Percentiles rank a stretch among this genome's conserved stretches.
These are phyloP conservation scores for Caenorhabditis doughertyi DNA, from an alignment of 2,888 invertebrate species.

Conservation along the genomic window DNA sequence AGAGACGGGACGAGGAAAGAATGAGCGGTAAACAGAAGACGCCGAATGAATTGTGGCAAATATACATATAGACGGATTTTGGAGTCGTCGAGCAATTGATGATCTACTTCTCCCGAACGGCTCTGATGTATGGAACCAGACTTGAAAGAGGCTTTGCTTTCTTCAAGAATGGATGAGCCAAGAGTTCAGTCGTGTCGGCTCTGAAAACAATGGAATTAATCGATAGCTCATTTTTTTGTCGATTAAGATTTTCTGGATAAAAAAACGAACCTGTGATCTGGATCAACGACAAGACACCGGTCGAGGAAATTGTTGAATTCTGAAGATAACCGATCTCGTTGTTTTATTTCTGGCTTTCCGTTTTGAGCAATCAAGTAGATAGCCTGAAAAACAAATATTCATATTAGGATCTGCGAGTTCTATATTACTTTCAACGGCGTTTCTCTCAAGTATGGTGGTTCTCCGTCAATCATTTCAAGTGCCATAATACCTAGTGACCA, in stretches of 20 bases:
- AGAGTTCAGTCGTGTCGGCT: conserved; percentile 92
- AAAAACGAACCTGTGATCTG: conserved; percentile 63
- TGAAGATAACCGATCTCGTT: conserved; percentile 89
- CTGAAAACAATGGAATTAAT: conserved; percentile 37
- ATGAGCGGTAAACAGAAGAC: conserved; percentile 12
- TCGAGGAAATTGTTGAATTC: conserved; percentile 87
- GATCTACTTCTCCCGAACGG: conserved; percentile 88
- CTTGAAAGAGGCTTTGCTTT: conserved; percentile 90
- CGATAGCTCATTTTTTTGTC: not conserved
- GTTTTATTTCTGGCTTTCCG: conserved; percentile 93
- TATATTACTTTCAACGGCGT: conserved; percentile 87
- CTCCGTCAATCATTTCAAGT: conserved; percentile 96
- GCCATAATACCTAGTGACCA: conserved; percentile 96
- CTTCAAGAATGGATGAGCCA: conserved; percentile 91
- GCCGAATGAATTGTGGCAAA: conserved; percentile 51
- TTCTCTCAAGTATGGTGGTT: conserved; percentile 95
- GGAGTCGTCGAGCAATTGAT: not conserved
- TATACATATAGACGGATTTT: conserved; percentile 56
- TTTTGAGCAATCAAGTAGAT: conserved; percentile 96
- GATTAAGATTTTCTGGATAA: no score
- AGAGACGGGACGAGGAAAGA: conserved; percentile 5
- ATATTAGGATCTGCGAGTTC: not conserved
- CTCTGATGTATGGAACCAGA: conserved; percentile 92
- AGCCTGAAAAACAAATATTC: conserved; percentile 83
- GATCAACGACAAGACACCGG: conserved; percentile 85